These are phyloP conservation scores for Melieria crassipennis DNA, from an alignment of 2,888 invertebrate genomes.

Conservation along the genomic window DNA sequence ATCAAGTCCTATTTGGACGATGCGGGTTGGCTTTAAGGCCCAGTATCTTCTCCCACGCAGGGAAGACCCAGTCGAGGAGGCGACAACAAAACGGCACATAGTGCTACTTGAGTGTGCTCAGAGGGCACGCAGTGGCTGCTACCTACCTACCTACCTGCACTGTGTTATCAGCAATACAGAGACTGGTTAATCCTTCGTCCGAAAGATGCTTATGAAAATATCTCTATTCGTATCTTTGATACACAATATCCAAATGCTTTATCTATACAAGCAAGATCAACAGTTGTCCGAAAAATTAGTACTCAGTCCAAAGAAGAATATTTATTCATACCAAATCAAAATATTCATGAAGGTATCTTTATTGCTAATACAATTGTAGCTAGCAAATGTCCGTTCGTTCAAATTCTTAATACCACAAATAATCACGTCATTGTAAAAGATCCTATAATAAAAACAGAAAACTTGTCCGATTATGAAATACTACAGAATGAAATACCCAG, in stretches of 20 bases:
- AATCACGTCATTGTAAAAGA: too few relatives aligned
- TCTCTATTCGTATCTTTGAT: background rate
- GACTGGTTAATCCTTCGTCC: slow-evolving; percentile 2
- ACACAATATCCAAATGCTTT: background rate
- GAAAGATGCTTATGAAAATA: background rate
- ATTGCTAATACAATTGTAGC: background rate
- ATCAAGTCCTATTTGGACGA: too few relatives aligned
- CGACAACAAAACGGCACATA: too few relatives aligned
- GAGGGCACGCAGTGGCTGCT: too few relatives aligned
- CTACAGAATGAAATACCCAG: too few relatives aligned
- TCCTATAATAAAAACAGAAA: too few relatives aligned
- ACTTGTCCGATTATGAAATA: too few relatives aligned
- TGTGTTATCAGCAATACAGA: background rate
- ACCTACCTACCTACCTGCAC: too few relatives aligned
- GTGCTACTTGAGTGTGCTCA: too few relatives aligned
- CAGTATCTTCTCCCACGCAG: too few relatives aligned
- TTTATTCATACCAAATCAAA: background rate
- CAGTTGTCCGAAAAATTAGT: slow-evolving; percentile 3
- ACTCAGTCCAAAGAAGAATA: slow-evolving; percentile 4
- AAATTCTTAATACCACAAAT: background rate
- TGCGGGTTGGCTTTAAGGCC: too few relatives aligned
- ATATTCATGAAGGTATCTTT: background rate
- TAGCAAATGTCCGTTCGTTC: background rate
- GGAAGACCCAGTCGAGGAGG: too few relatives aligned
- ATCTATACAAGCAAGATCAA: background rate